Conservation (phyloP, 1,140 invertebrate species). For the Manduca sexta region DNA sequence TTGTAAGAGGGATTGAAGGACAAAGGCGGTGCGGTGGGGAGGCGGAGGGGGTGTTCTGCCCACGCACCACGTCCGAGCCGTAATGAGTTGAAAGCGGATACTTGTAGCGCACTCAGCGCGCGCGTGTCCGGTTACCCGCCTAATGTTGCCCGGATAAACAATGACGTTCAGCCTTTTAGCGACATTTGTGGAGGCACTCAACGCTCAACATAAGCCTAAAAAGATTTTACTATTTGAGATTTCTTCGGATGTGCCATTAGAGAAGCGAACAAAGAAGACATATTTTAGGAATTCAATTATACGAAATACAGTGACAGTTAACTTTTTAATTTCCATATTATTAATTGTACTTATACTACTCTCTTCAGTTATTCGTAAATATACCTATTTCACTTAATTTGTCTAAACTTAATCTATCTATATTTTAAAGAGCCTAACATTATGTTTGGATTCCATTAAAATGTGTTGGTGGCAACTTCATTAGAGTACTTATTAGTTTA, state of each 20-base stretch:
- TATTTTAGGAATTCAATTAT: too few species aligned
- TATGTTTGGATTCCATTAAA: too few species aligned
- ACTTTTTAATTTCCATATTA: too few species aligned
- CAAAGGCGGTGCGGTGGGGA: constrained; percentile 48
- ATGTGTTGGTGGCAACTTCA: too few species aligned
- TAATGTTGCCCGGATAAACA: constrained; percentile 72
- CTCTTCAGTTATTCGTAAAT: too few species aligned
- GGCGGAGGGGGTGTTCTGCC: constrained; percentile 33
- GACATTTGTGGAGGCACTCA: constrained; percentile 72
- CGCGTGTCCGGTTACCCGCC: constrained; percentile 70
- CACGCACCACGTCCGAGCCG: constrained; percentile 68
- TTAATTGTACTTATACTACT: too few species aligned
- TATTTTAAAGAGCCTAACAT: too few species aligned
- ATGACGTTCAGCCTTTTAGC: constrained; percentile 72
- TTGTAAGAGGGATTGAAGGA: constrained; percentile 65
- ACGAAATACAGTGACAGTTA: too few species aligned
- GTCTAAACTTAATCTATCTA: too few species aligned
- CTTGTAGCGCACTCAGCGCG: constrained; percentile 71
- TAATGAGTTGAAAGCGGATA: constrained; percentile 73
- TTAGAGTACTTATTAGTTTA: too few species aligned
- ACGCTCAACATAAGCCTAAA: constrained; percentile 68
- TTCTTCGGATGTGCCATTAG: constrained; percentile 32
- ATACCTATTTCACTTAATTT: too few species aligned
- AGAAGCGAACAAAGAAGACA: constrained; percentile 8
- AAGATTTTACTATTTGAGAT: constrained; percentile 62